Base-by-base conservation (phyloP, 2,113 vertebrate genomes). In the Cephalopholis sonnerati region DNA sequence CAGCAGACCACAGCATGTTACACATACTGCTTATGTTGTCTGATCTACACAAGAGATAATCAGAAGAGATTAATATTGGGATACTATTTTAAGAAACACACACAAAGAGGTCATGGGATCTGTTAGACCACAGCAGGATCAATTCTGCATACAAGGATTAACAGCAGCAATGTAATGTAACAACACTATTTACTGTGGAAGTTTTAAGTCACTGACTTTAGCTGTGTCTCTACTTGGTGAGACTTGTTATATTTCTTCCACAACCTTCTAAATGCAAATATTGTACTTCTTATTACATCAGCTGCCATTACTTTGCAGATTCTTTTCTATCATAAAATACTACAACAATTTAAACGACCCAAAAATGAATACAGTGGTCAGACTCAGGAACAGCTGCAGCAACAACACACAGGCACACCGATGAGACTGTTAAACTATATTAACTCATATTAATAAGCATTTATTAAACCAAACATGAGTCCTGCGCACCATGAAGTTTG, bases 1-100 rank as follows among this genome's bases (percentile, higher is more conserved):
- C 27, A 12, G n/a, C 41, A 68, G n/a, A 76, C 18, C 22, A 71
- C 54, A 64, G 36, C 24, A 46, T 66, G 46, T 48, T 39, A 72
- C 36, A 20, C 0, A 25, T 10, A 20, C 46, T 11, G n/a, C 2
- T 58, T 3, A 17, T 48, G 4, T 36, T 2, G 51, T 61, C 57
- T 69, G 25, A 62, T 29, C 17, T 36, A 36, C 29, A 12, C 29
- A 18, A 9, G 58, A 11, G 3, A 61, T 3, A 32, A 32, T 59
- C 39, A 10, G 13, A 57, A 24, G 22, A 54, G 36, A 25, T 2
- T 16, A 17, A 53, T 69, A 25, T 18, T 39, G 36, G n/a, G 51
- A 18, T 9, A 12, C 11, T 41, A 17, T 20, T 24, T 55, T 55
- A 5, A 39, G 3, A 36, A 18, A 74, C 44, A 17, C 8, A 20